A percentile compares a stretch with the other conserved stretches of the same genome.
These are phyloP conservation scores for Gymnothorax reevesii DNA, from an alignment of 2,797 vertebrate species.

Conservation along the genomic window DNA sequence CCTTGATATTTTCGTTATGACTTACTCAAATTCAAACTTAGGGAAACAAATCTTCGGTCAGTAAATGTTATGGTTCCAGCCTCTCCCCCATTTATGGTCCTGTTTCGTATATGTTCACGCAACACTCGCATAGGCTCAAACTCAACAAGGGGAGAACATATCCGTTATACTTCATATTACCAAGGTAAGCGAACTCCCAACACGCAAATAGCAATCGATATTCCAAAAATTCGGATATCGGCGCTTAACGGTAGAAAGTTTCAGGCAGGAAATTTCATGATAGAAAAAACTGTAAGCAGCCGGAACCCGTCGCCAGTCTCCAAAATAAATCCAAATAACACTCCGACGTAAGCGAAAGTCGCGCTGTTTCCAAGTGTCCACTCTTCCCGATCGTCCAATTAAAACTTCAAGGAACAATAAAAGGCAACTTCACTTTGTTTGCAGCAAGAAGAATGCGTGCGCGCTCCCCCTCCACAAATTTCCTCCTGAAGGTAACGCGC, in stretches of 20 bases:
- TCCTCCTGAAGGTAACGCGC: constrained; percentile 6
- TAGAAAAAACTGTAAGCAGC: constrained; percentile 10
- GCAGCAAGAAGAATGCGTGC: constrained; percentile 6
- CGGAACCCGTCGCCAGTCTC: constrained; percentile 22
- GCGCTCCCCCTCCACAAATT: constrained; percentile 11
- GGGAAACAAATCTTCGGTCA: constrained; percentile 30
- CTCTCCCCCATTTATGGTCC: constrained; percentile 23
- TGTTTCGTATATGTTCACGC: constrained; percentile 12
- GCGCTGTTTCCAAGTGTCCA: neutral
- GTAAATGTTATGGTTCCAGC: constrained; percentile 12
- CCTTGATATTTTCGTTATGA: neutral
- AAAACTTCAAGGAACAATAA: constrained; percentile 5
- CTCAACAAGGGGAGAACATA: constrained; percentile 33
- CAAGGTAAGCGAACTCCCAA: constrained; percentile 9
- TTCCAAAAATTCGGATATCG: constrained; percentile 17
- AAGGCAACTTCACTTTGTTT: constrained; percentile 10
- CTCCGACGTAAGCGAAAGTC: constrained; percentile 18
- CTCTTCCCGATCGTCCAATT: constrained; percentile 8
- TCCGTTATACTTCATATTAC: constrained; percentile 25
- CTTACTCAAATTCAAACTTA: constrained; percentile 23
- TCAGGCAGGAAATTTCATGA: constrained; percentile 24
- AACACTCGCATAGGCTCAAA: constrained; percentile 12
- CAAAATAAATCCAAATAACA: constrained; percentile 16
- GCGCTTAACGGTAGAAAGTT: neutral
- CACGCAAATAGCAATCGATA: neutral